Evolutionary conservation across 2,113 vertebrate species (phyloP), one percentile per base, ranked within the genome.

Genomic region (Gallinago paraguaiae): DNA sequence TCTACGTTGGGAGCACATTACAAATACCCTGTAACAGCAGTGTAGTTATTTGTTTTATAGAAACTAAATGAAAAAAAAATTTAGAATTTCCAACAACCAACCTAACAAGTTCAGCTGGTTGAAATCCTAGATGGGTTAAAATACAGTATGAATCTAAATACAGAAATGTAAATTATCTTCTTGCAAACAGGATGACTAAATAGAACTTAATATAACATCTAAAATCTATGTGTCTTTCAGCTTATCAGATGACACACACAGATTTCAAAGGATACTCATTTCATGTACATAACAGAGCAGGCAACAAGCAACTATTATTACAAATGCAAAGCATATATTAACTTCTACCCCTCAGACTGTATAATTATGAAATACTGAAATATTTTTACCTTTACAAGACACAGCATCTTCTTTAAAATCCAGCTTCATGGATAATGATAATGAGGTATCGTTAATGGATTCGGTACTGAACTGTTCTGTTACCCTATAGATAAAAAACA

Each of bases 301-400:
- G 51, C 65, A 96, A 83, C 18, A 56, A 54, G 28, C 27, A 65
- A 67, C 12, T 45, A 51, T 50, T 57, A 51, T 39, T 57, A 72
- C 35, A 67, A 87, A 75, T 48, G 16, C 20, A 87, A 92, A 81
- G 39, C 31, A 41, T 33, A 30, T 74, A 64, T 56, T 85, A 82
- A 85, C 39, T 74, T 59, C 54, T 39, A 77, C 22, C 37, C 50
- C 57, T 86, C 41, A 80, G 33, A 60, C 13, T 27, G 11, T 68
- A 16, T 24, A 78, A 78, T 65, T 59, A 64, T n/a, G 13, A 95
- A 94, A 65, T 25, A 37, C 18, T 54, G 13, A 95, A 94, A 65
- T 25, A 37, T 27, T 54, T 68, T 96, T 94, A 95, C 93, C 91
- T 96, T 94, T 74, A 87, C 31, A 74, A 80, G 56, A 56, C 27